These are phyloP conservation scores for Chelon auratus DNA, from an alignment of 2,797 vertebrate species.

Conservation along the genomic window DNA sequence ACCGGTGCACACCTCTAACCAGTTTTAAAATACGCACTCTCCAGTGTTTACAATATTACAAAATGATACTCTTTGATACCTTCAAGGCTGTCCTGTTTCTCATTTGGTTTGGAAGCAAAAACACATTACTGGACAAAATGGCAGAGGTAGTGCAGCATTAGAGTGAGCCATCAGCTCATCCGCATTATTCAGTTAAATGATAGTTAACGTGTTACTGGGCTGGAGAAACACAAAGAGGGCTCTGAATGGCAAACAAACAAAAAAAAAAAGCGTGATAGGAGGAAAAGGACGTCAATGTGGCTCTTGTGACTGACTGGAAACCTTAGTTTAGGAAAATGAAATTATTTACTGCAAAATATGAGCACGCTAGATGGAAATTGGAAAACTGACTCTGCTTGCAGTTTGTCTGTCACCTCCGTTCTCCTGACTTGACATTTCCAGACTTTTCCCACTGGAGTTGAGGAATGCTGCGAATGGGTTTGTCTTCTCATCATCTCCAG, in stretches of 20 bases:
- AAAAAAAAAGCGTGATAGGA: conserved; percentile 8
- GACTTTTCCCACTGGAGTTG: conserved; percentile 42
- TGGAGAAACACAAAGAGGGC: conserved; percentile 16
- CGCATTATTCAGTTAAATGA: conserved; percentile 18
- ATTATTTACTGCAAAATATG: conserved; percentile 32
- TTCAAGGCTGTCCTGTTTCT: conserved; percentile 20
- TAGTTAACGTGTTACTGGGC: conserved; percentile 1
- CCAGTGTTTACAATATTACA: conserved; percentile 27
- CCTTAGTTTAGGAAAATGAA: neutral
- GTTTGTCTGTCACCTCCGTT: conserved; percentile 37
- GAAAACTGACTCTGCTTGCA: conserved; percentile 38
- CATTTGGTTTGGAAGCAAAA: conserved; percentile 26
- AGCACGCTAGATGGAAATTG: conserved; percentile 34
- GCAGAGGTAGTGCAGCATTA: neutral
- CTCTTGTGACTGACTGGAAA: conserved; percentile 7
- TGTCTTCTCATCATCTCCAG: conserved; percentile 45
- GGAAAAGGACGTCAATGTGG: conserved; percentile 5
- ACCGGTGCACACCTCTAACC: neutral
- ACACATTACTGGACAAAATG: conserved; percentile 20
- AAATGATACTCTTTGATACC: neutral
- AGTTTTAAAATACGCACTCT: neutral
- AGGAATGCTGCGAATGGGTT: conserved; percentile 52
- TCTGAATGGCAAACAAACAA: conserved; percentile 17
- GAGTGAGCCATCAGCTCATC: conserved; percentile 29
- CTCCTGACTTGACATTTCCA: conserved; percentile 54